phyloP scores from a whole-genome alignment of 2,797 vertebrate species.

The Leucoraja ocellata region DNA sequence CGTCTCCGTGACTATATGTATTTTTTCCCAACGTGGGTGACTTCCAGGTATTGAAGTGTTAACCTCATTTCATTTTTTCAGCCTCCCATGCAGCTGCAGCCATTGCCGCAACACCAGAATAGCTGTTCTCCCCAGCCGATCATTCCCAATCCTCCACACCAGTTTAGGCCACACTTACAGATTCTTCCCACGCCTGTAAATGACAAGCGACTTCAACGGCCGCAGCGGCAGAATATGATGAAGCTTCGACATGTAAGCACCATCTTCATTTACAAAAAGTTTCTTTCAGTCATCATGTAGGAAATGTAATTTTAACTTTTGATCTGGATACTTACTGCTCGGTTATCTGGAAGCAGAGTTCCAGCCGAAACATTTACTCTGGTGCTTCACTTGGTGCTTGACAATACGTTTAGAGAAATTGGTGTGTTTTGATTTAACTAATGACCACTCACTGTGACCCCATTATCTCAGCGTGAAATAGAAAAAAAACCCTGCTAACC shows the following conservation, averaged over 20 bases:
- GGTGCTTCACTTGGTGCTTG: background rate
- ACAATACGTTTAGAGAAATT: background rate
- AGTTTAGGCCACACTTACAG: constrained; percentile 75
- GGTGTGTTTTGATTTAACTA: no score
- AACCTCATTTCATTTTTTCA: constrained; percentile 40
- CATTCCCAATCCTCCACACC: constrained; percentile 77
- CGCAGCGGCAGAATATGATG: constrained; percentile 62
- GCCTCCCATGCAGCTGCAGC: constrained; percentile 74
- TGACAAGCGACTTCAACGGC: constrained; percentile 69
- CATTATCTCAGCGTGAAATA: background rate
- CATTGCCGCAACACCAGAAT: constrained; percentile 67
- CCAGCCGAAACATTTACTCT: background rate
- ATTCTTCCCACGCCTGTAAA: constrained; percentile 66
- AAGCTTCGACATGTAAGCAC: constrained; percentile 77
- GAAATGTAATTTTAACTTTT: constrained; percentile 16
- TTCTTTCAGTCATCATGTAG: background rate
- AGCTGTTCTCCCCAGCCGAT: constrained; percentile 61
- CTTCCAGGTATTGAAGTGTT: background rate
- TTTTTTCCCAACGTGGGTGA: background rate
- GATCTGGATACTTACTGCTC: background rate
- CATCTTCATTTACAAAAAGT: constrained; percentile 25
- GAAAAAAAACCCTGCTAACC: background rate
- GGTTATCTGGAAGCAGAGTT: background rate
- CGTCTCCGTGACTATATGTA: background rate
- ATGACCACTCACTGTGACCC: background rate